Evolutionary conservation across 2,113 vertebrate genomes (phyloP).

Genomic region (Cygnus buccinator): DNA sequence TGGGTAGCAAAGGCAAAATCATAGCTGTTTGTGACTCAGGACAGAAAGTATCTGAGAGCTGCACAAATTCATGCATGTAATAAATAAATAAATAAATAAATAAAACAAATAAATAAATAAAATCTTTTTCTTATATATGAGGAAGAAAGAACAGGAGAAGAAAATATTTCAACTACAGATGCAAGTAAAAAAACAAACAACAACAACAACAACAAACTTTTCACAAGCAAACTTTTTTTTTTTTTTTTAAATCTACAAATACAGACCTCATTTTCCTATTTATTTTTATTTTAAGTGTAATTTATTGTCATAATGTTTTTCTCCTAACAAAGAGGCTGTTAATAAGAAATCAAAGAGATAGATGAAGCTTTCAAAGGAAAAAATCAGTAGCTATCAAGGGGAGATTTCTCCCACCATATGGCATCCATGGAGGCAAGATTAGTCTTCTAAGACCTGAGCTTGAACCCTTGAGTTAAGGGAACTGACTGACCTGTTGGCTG

Average conservation of each 20-base stretch:
- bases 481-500: background rate
- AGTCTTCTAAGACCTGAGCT: background rate
- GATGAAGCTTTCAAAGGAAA: background rate
- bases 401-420: background rate
- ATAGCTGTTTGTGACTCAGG: background rate
- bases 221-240: background rate
- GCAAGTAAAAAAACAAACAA: background rate
- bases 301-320: background rate
- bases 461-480: background rate
- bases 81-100: too few species aligned
- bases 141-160: constrained; percentile 14
- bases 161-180: background rate
- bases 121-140: background rate
- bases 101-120: too few species aligned
- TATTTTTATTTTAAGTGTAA: too few species aligned
- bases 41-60: background rate
- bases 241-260: background rate
- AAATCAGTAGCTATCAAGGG: background rate
- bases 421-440: fast-evolving
- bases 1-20: background rate
- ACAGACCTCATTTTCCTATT: background rate
- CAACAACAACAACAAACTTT: background rate
- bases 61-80: constrained; percentile 51
- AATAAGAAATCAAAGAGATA: background rate
- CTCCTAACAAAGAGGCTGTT: background rate